These are phyloP conservation scores for Melanostoma scalare DNA, from an alignment of 2,888 invertebrate species.

Conservation along the genomic window DNA sequence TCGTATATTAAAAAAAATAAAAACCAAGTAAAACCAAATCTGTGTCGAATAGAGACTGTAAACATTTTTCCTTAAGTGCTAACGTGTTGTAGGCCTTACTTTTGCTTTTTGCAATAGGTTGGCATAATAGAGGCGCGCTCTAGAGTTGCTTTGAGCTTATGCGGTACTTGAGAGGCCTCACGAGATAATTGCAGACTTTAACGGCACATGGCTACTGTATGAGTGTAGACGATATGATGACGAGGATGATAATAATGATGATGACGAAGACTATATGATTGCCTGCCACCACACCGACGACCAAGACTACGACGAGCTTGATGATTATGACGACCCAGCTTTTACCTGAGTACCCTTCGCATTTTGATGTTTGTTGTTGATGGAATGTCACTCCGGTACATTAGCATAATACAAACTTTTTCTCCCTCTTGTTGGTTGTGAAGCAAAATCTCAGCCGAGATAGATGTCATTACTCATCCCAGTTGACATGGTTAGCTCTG, in stretches of 20 bases:
- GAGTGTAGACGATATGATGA: background rate
- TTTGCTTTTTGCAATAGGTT: conserved; percentile 10
- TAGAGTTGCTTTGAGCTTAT: conserved; percentile 38
- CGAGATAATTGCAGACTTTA: conserved; percentile 58
- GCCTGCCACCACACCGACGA: background rate
- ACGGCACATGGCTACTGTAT: conserved; percentile 7
- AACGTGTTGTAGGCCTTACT: conserved; percentile 36
- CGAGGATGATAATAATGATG: background rate
- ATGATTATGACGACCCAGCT: background rate
- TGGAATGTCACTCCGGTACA: conserved; percentile 54
- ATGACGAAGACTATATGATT: no score
- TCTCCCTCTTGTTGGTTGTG: background rate
- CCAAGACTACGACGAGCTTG: background rate
- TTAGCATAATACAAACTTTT: conserved; percentile 58
- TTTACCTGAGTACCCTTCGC: conserved; percentile 40
- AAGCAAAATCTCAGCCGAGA: conserved; percentile 36
- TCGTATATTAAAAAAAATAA: background rate
- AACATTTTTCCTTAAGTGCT: conserved; percentile 21
- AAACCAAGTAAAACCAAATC: background rate
- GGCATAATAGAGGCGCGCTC: conserved; percentile 16
- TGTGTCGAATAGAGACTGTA: conserved; percentile 7
- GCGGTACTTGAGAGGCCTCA: conserved; percentile 37
- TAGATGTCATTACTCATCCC: conserved; percentile 21
- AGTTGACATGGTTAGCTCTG: conserved; percentile 19
- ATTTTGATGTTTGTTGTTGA: conserved; percentile 57